Evolutionary conservation across 2,113 vertebrate genomes (phyloP), one percentile per base, ranked within the genome.

Genomic region (Halichoeres trimaculatus): DNA sequence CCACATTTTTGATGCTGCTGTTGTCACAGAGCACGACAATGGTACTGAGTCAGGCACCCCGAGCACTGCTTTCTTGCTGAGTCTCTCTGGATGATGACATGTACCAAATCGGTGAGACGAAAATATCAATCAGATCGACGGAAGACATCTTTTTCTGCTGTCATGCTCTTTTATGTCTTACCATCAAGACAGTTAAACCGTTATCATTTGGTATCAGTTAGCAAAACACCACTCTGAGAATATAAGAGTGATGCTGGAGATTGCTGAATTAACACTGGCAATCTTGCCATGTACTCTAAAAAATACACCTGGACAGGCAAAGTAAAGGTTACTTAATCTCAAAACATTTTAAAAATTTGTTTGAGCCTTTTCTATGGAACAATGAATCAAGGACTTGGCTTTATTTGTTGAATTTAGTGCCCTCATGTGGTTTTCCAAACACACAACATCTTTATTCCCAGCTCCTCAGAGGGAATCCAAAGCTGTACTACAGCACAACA

Each of bases 41-140:
- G 43, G 40, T 11, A 50, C 60, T 77, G 87, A 86, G 78, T 76
- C 84, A 86, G 56, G 72, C 65, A 61, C 84, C 72, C 58, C 20
- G 8, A 76, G 78, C 78, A 14, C 13, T 4, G 65, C 61, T 74
- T 75, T 85, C 69, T 52, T 66, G 68, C 80, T 86, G 83, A 71
- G 52, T 64, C 54, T 70, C 38, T 67, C 51, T 9, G 47, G 52
- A 30, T 45, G 60, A 74, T 56, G 70, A 66, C 63, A 73, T 45
- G 17, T 45, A 45, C 2, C 62, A 67, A 70, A 78, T 71, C 72
- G 75, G 24, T 77, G 52, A 9, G 59, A 45, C 7, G 17, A 19
- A 17, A 45, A 45, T 3, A n/a, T 17, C 1, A 45, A 6, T 19
- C 43, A 16, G 41, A 2, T 14, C 14, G 63, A 62, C 0, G 2